phyloP scores from a whole-genome alignment of 2,113 vertebrate species.

The Hyperopisus bebe region DNA sequence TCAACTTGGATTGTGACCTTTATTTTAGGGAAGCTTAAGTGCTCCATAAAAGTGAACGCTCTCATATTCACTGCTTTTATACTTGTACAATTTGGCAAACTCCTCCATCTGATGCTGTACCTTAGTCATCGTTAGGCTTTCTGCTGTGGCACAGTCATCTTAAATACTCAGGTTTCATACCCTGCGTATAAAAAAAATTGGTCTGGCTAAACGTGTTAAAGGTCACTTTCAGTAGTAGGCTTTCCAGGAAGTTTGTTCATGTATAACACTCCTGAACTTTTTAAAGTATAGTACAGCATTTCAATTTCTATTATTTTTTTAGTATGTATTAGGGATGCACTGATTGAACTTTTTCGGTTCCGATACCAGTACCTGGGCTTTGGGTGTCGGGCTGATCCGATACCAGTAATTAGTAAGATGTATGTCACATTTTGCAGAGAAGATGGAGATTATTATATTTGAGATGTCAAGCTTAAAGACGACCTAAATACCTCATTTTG shows the following conservation, averaged over 20 bases:
- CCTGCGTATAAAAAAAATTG: neutral
- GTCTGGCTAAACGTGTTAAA: neutral
- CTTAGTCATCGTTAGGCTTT: neutral
- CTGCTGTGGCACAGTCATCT: neutral
- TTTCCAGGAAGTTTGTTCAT: neutral
- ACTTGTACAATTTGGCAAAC: neutral
- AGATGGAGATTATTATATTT: no score
- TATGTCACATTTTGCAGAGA: no score
- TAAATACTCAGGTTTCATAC: neutral
- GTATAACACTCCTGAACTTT: neutral
- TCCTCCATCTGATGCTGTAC: neutral
- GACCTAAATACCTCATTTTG: no score
- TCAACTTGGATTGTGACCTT: neutral
- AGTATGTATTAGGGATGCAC: neutral
- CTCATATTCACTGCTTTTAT: neutral
- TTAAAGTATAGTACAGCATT: neutral
- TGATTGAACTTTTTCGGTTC: no score
- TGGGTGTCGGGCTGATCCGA: no score
- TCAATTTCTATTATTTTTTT: neutral
- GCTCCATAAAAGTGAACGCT: neutral
- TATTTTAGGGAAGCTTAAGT: neutral
- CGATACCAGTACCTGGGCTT: no score
- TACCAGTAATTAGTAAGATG: no score
- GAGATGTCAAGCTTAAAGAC: no score
- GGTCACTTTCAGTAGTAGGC: neutral